A percentile compares a stretch with the other conserved stretches of the same genome.
phyloP scores from a whole-genome alignment of 2,113 vertebrate species.

The Sus scrofa region DNA sequence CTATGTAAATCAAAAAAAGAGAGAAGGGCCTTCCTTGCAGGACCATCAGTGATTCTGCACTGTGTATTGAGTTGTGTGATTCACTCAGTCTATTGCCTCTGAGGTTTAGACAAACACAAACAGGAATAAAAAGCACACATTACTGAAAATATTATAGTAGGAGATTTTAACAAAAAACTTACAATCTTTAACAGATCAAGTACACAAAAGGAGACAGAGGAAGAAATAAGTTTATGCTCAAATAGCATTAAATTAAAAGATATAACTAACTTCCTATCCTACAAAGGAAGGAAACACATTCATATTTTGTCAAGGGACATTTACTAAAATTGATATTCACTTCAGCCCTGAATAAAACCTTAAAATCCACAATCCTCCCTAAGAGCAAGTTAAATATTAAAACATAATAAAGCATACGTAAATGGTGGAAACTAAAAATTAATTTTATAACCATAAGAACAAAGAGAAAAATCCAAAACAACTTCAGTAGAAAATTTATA shows the following conservation, averaged over 20 bases:
- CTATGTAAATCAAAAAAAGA: not conserved
- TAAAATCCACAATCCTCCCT: not conserved
- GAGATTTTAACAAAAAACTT: constrained; percentile 9
- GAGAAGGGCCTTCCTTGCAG: not conserved
- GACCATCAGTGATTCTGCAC: not conserved
- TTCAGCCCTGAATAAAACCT: not conserved
- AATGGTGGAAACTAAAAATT: constrained; percentile 12
- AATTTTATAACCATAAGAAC: not conserved
- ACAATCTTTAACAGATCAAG: not conserved
- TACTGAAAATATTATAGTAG: not conserved
- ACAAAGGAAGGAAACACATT: not conserved
- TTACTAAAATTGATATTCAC: not conserved
- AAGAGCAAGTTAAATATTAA: not conserved
- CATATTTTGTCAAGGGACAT: not conserved
- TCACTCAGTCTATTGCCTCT: not conserved
- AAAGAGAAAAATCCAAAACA: constrained; percentile 5
- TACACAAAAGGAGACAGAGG: not conserved
- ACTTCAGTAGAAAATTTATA: not conserved
- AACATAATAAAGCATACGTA: not conserved
- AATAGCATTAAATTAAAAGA: not conserved
- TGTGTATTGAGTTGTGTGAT: not conserved
- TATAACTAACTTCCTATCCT: not conserved
- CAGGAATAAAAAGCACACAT: not conserved
- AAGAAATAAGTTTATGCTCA: not conserved
- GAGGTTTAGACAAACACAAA: not conserved